phyloP scores from a whole-genome alignment of 2,797 vertebrate genomes.

The Chelon labrosus region DNA sequence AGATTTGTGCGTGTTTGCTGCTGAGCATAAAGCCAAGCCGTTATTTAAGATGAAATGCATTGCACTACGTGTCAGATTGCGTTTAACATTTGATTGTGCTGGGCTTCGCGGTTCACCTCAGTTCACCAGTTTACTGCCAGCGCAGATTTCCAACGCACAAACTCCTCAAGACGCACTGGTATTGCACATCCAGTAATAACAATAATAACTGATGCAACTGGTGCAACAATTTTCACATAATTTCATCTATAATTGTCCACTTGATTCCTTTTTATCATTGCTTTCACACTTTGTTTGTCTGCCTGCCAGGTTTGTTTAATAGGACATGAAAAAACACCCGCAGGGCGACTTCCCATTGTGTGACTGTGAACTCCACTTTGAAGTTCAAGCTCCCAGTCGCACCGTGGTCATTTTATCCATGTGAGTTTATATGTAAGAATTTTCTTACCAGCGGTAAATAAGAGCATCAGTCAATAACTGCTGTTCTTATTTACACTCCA shows the following conservation, averaged over 20 bases:
- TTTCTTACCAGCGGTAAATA: conserved; percentile 12
- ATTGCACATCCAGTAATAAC: conserved; percentile 25
- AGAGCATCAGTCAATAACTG: conserved; percentile 13
- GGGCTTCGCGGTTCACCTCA: neutral
- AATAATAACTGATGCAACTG: conserved; percentile 38
- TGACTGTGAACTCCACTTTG: conserved; percentile 22
- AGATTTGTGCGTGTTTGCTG: neutral
- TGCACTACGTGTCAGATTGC: neutral
- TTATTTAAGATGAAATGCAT: neutral
- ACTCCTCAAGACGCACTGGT: conserved; percentile 16
- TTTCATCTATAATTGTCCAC: conserved; percentile 29
- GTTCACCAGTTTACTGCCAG: conserved; percentile 5
- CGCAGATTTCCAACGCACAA: conserved; percentile 1
- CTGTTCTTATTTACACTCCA: conserved; percentile 23
- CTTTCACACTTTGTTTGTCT: conserved; percentile 41
- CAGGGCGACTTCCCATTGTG: conserved; percentile 25
- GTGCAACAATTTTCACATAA: conserved; percentile 38
- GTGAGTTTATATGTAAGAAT: neutral
- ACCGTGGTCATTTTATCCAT: conserved; percentile 15
- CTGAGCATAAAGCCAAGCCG: neutral
- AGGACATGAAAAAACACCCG: conserved; percentile 24
- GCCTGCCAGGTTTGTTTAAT: conserved; percentile 25
- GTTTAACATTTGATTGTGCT: neutral
- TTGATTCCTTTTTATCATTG: conserved; percentile 21
- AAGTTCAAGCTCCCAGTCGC: conserved; percentile 17